A percentile compares a stretch with the other conserved stretches of the same genome.
Evolutionary conservation across 1,140 invertebrate species (phyloP).

Genomic region (Nasonia longicornis): DNA sequence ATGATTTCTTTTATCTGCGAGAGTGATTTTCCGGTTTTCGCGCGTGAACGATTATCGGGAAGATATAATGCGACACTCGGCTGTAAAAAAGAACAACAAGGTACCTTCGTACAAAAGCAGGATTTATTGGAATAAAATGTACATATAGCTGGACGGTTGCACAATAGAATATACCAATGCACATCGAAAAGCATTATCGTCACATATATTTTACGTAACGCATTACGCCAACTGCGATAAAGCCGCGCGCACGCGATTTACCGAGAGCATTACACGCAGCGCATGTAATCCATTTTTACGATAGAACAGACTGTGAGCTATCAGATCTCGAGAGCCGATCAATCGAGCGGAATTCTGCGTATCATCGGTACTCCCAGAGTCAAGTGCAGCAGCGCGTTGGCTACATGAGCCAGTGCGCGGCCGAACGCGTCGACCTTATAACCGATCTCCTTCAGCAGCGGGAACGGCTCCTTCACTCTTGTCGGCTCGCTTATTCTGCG

Average conservation of each 20-base stretch:
- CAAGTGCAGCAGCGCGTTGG: constrained; percentile 67
- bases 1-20: too few species aligned
- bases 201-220: neutral
- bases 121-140: constrained; percentile 29
- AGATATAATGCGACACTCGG: too few species aligned
- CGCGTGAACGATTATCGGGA: too few species aligned
- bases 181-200: neutral
- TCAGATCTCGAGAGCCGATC: neutral
- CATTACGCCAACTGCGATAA: neutral
- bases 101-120: neutral
- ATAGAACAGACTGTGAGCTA: too few species aligned
- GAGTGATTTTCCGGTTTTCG: too few species aligned
- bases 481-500: constrained; percentile 47
- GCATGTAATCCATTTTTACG: neutral
- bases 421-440: constrained; percentile 63
- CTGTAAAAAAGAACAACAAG: neutral
- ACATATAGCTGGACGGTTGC: neutral
- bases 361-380: constrained; percentile 66
- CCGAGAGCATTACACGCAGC: too few species aligned
- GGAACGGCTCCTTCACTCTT: constrained; percentile 47
- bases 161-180: neutral
- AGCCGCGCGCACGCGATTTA: too few species aligned
- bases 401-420: constrained; percentile 64
- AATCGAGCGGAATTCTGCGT: neutral
- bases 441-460: constrained; percentile 63